Evolutionary conservation across 1,140 invertebrate species (phyloP).

Genomic region (Drosophila setifemur): DNA sequence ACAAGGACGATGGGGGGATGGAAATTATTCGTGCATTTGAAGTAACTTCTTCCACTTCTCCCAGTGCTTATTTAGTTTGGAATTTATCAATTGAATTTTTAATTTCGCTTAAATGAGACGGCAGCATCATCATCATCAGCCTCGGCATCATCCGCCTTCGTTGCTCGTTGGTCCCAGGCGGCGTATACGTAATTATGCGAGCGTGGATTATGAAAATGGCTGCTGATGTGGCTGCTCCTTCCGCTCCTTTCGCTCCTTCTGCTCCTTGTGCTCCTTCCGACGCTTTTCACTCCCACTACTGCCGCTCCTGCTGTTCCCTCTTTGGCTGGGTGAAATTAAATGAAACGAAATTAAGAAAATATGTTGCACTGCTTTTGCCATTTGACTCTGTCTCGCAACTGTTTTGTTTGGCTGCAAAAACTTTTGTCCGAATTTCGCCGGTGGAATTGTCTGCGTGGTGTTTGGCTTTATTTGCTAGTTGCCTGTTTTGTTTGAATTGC

Average conservation of each 20-base stretch:
- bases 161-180: constrained; percentile 35
- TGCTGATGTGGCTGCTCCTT: constrained; percentile 3
- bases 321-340: constrained; percentile 39
- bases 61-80: constrained; percentile 33
- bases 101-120: constrained; percentile 59
- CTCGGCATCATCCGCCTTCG: not conserved
- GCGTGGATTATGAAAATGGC: constrained; percentile 58
- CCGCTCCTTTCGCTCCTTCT: not conserved
- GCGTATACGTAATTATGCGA: constrained; percentile 75
- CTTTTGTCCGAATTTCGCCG: constrained; percentile 41
- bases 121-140: constrained; percentile 9
- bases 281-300: too few relatives aligned
- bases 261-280: not conserved
- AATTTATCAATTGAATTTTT: constrained; percentile 76
- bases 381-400: constrained; percentile 17
- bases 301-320: constrained; percentile 11
- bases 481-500: constrained; percentile 22
- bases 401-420: constrained; percentile 30
- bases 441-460: constrained; percentile 52
- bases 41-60: constrained; percentile 7
- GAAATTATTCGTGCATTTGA: constrained; percentile 27
- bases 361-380: constrained; percentile 57
- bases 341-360: constrained; percentile 76
- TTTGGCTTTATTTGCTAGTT: constrained; percentile 56
- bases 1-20: not conserved